These are phyloP conservation scores for Perizoma affinitatum DNA, from an alignment of 2,888 invertebrate species.

Conservation along the genomic window DNA sequence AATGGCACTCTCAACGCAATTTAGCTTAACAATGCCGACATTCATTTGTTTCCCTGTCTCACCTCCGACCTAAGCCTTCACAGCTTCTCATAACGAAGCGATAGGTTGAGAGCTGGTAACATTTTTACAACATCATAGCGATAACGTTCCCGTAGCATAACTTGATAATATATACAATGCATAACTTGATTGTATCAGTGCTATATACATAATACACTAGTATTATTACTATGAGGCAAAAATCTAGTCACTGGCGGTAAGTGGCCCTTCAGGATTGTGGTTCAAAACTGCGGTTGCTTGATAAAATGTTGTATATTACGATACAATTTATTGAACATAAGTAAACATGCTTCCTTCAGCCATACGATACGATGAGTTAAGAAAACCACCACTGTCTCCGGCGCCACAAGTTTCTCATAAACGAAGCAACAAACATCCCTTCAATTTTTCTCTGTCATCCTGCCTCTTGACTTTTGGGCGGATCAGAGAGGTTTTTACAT, in stretches of 20 bases:
- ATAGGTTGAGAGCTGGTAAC: constrained; percentile 9
- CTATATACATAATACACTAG: too few species aligned
- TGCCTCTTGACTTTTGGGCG: constrained; percentile 64
- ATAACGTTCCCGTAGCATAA: not conserved
- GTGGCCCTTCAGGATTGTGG: too few species aligned
- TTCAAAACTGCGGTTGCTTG: too few species aligned
- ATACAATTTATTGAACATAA: too few species aligned
- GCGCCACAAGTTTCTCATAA: constrained; percentile 31
- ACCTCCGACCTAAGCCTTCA: constrained; percentile 42
- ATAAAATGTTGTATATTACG: too few species aligned
- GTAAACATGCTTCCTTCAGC: too few species aligned
- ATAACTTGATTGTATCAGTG: too few species aligned
- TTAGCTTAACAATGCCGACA: constrained; percentile 48
- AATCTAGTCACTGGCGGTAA: too few species aligned
- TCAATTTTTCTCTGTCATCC: constrained; percentile 69
- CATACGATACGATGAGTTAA: too few species aligned
- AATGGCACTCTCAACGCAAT: constrained; percentile 35
- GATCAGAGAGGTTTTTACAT: constrained; percentile 65
- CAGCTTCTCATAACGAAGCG: constrained; percentile 27
- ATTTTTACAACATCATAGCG: constrained; percentile 8
- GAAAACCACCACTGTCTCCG: constrained; percentile 5
- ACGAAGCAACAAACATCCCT: constrained; percentile 47
- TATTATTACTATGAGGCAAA: too few species aligned
- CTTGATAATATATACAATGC: too few species aligned
- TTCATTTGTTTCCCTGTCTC: constrained; percentile 65